phyloP scores from a whole-genome alignment of 1,140 invertebrate genomes.

The silkworm (Bombyx mori) region DNA sequence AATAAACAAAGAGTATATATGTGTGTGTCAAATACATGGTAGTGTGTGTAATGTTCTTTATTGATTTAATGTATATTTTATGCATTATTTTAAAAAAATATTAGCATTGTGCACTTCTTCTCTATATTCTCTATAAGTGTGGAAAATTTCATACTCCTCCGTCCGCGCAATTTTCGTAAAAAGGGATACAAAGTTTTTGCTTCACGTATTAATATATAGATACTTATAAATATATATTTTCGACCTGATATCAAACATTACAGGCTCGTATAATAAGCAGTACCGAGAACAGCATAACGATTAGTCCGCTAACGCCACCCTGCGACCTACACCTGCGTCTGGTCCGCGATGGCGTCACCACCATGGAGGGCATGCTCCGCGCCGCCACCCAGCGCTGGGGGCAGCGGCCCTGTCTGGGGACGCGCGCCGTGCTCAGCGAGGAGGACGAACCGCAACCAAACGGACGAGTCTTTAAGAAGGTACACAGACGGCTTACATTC shows the following conservation, averaged over 20 bases:
- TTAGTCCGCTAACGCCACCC: slow-evolving; percentile 79
- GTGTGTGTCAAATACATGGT: no score
- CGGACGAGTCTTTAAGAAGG: slow-evolving; percentile 97
- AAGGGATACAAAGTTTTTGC: no score
- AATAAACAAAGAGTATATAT: no score
- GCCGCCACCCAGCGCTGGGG: slow-evolving; percentile 82
- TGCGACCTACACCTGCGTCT: slow-evolving; percentile 79
- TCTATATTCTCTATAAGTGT: no score
- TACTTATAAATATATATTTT: no score
- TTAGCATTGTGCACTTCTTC: no score
- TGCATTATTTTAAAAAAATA: no score
- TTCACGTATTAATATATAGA: no score
- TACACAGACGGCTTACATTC: slow-evolving; percentile 30
- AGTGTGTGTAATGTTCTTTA: no score
- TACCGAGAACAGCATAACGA: slow-evolving; percentile 74
- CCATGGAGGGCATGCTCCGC: slow-evolving; percentile 89
- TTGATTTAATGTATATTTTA: no score
- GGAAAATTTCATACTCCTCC: no score
- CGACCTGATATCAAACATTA: slow-evolving; percentile 14
- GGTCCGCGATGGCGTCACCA: slow-evolving; percentile 83
- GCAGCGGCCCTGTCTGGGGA: slow-evolving; percentile 87
- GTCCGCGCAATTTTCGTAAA: no score
- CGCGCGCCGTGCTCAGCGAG: slow-evolving; percentile 90
- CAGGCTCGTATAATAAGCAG: slow-evolving; percentile 63
- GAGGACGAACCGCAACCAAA: slow-evolving; percentile 95